phyloP scores from a whole-genome alignment of 2,797 vertebrate species.

The Diplodus puntazzo region DNA sequence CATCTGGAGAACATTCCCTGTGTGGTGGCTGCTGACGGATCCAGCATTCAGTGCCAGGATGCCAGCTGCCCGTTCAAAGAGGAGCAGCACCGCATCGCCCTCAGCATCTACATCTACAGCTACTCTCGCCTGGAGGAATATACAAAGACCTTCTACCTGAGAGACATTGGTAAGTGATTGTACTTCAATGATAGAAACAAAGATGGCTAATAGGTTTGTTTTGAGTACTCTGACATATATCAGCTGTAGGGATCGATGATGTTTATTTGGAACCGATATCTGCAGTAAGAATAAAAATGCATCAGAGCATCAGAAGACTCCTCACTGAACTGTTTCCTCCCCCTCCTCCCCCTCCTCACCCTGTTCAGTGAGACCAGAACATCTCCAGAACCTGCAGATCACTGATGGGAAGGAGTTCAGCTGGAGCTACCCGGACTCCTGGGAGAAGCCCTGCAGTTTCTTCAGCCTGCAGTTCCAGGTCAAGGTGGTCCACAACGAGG shows the following conservation, averaged over 20 bases:
- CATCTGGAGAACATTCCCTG: conserved; percentile 51
- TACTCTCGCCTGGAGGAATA: conserved; percentile 66
- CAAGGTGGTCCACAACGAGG: conserved; percentile 62
- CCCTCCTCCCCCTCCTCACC: conserved; percentile 7
- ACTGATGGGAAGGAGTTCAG: conserved; percentile 53
- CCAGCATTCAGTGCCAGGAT: conserved; percentile 61
- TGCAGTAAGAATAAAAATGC: too few relatives aligned
- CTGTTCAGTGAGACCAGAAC: conserved; percentile 76
- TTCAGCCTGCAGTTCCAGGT: conserved; percentile 80
- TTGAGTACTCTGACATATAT: too few relatives aligned
- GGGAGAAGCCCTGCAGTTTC: conserved; percentile 78
- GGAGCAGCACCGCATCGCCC: conserved; percentile 66
- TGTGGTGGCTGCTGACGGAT: conserved; percentile 62
- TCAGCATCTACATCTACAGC: conserved; percentile 70
- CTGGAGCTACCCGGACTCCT: conserved; percentile 79
- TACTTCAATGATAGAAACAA: too few relatives aligned
- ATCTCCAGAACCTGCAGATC: conserved; percentile 55
- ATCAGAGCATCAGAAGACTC: not conserved
- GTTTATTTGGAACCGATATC: too few relatives aligned
- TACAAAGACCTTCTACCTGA: conserved; percentile 70
- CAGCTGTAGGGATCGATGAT: too few relatives aligned
- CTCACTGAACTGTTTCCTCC: not conserved
- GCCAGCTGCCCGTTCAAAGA: conserved; percentile 61
- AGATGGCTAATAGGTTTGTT: too few relatives aligned
- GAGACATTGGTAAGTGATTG: conserved; percentile 72